These are phyloP conservation scores for Rotaria socialis DNA, from an alignment of 2,888 invertebrate genomes.

Conservation along the genomic window DNA sequence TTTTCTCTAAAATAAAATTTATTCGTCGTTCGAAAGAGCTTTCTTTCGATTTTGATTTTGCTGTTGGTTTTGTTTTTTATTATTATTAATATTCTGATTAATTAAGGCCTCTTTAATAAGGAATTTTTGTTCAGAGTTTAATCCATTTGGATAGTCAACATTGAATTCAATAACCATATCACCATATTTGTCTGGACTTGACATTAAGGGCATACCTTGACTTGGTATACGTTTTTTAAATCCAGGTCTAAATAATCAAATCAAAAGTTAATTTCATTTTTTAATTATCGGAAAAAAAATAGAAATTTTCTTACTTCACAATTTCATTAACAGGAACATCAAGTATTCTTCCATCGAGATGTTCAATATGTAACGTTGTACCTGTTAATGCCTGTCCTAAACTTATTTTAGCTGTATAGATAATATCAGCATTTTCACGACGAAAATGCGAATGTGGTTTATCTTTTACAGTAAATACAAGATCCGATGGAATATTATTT, in stretches of 20 bases:
- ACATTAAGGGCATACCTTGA: slow-evolving; percentile 59
- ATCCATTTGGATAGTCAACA: slow-evolving; percentile 56
- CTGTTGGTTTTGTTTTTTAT: slow-evolving; percentile 37
- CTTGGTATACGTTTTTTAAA: slow-evolving; percentile 57
- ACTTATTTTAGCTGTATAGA: slow-evolving; percentile 57
- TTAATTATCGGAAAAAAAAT: background rate
- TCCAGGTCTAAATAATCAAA: slow-evolving; percentile 54
- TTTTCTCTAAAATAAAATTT: background rate
- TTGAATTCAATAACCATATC: slow-evolving; percentile 59
- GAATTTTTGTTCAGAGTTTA: slow-evolving; percentile 57
- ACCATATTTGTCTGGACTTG: slow-evolving; percentile 55
- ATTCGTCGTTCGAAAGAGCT: background rate
- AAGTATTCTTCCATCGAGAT: slow-evolving; percentile 61
- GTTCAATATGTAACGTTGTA: slow-evolving; percentile 55
- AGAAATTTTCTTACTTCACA: slow-evolving; percentile 53
- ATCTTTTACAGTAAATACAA: slow-evolving; percentile 60
- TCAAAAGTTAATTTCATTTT: background rate
- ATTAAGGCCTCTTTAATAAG: slow-evolving; percentile 53
- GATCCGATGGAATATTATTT: slow-evolving; percentile 60
- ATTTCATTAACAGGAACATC: slow-evolving; percentile 60
- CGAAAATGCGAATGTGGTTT: slow-evolving; percentile 58
- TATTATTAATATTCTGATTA: slow-evolving; percentile 20
- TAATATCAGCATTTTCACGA: slow-evolving; percentile 56
- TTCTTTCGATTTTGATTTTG: slow-evolving; percentile 6
- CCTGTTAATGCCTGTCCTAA: slow-evolving; percentile 58